Base-by-base conservation (phyloP, 2,797 vertebrate genomes). In the Alca torda region DNA sequence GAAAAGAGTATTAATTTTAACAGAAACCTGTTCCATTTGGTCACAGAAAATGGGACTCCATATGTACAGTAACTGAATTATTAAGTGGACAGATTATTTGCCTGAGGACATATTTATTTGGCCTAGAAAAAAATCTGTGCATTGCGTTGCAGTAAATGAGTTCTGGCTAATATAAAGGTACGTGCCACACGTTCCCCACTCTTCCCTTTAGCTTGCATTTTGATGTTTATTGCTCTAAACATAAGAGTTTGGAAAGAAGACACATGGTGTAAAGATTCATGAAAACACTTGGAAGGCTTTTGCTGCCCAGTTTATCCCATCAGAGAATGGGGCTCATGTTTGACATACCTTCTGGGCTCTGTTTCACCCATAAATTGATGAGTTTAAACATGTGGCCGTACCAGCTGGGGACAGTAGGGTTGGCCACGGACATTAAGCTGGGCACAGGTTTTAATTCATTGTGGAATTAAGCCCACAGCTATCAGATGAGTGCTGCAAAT, bases 51-150 rank as follows among this genome's bases (percentile, higher is more conserved):
- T 93, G 87, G 90, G 90, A 89, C 96, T 97, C 96, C 96, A 96
- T 97, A 97, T 97, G 96, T 96, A 96, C 94, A 92, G 95, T 94
- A 96, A 96, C 95, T 97, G 87, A 97, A 97, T 97, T 96, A 96
- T 97, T 97, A 96, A 96, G 73, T 69, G 35, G 89, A 89, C 96
- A 97, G 96, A 97, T 97, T 96, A 96, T 96, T 84, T 96, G 96
- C 96, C 89, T 79, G 76, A 94, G 89, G 96, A 89, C 65, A 46
- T 92, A 95, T 91, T 96, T 96, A 96, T 97, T 92, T 96, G 92
- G 89, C 93, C 93, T 92, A 96, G 94, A 94, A 96, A 97, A 96
- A 95, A 93, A 75, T 76, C 78, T 89, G 92, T 89, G 84, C 79
- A 54, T 92, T 94, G 43, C 86, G 75, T 51, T 93, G 39, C 67